Base-by-base conservation (phyloP, 1,140 invertebrate species). In the Megalopta genalis region DNA sequence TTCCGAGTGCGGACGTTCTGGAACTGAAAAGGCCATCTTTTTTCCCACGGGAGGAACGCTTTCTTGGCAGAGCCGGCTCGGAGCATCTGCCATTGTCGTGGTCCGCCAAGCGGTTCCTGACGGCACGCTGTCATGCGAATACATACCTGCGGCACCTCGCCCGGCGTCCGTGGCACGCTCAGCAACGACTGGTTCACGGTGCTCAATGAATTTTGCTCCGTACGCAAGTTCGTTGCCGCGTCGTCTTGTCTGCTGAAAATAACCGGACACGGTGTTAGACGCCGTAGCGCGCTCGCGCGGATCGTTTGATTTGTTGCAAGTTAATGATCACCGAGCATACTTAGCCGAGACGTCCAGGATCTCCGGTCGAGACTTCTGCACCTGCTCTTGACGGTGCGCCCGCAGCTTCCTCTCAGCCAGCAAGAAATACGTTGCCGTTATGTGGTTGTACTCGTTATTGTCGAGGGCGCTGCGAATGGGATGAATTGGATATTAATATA, bases 341-440 rank as follows among this genome's bases (percentile, higher is more conserved):
- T 87, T 90, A 21, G 86, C 70, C 2, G 88, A 89, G 83, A 92
- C 89, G 66, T 90, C 86, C 2, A 91, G 86, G 59, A 90, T 84
- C 39, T 91, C 90, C 60, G 90, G 87, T 0, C 90, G 80, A 82
- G 86, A 88, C 81, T 94, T 94, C 74, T 93, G 91, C 46, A 91
- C 90, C 77, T 94, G 93, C 88, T 96, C 95, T 83, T 96, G 95
- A 32, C 95, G 92, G 73, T 96, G 95, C 62, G 96, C 94, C 90
- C 95, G 94, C 32, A 99, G 93, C 91, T 98, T 98, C 77, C 98
- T 93, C 93, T 99, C 99, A 32, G 98, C 98, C 80, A 99, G 93
- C 85, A 99, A 93, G 93, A 98, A 99, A 93, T 99, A 99, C 42
- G 99, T 99, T 39, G 99, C 99, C 46, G 99, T 99, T 84, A 99